Percentiles rank a stretch among this genome's conserved stretches.
These are phyloP conservation scores for Atractosteus spatula DNA, from an alignment of 2,113 vertebrate genomes.

Conservation along the genomic window DNA sequence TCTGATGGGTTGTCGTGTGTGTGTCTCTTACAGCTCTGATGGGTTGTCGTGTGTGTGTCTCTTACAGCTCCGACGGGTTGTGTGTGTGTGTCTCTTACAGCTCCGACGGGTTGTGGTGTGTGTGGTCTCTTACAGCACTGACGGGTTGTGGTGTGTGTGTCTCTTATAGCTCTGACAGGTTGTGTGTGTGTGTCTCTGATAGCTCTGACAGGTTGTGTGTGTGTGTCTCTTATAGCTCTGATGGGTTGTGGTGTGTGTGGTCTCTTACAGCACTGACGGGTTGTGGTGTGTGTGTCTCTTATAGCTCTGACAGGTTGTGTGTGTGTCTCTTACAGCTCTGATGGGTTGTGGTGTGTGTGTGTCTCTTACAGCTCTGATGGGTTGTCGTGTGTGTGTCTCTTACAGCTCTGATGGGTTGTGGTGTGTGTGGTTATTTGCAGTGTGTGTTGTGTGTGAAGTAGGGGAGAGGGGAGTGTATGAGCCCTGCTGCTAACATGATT, in stretches of 20 bases:
- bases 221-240: background rate
- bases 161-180: background rate
- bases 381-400: conserved; percentile 1
- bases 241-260: conserved; percentile 31
- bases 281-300: background rate
- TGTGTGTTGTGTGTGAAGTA: conserved; percentile 53
- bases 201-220: conserved; percentile 9
- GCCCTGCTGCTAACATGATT: conserved; percentile 74
- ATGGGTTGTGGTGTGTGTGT: background rate
- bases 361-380: background rate
- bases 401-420: background rate
- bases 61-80: background rate
- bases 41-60: conserved; percentile 4
- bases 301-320: background rate
- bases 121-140: conserved; percentile 4
- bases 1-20: background rate
- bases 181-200: conserved; percentile 1
- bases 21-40: background rate
- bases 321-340: background rate
- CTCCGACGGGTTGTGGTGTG: background rate
- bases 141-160: conserved; percentile 6
- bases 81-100: background rate
- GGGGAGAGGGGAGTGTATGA: conserved; percentile 50
- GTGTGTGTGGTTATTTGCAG: conserved; percentile 32
- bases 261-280: conserved; percentile 13